Conservation (phyloP, 1,140 invertebrate genomes). For the Drosophila lini region DNA sequence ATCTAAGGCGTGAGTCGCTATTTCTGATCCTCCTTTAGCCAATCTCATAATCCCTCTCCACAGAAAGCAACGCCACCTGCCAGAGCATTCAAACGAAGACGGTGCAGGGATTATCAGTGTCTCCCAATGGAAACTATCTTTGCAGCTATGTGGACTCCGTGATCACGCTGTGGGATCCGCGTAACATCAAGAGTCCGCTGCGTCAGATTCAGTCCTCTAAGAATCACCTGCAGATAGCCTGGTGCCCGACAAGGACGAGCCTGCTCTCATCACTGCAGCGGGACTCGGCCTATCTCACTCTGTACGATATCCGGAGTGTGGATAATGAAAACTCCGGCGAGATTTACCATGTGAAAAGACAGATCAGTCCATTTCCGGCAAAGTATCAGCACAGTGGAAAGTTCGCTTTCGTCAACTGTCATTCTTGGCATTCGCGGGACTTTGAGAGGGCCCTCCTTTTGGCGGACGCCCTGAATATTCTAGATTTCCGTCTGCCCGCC, state of each 20-base stretch:
- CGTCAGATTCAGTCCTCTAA: conserved; percentile 89
- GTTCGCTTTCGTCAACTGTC: conserved; percentile 49
- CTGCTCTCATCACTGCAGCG: conserved; percentile 77
- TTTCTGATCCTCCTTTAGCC: neutral
- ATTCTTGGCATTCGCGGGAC: conserved; percentile 79
- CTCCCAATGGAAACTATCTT: conserved; percentile 91
- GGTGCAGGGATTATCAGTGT: conserved; percentile 92
- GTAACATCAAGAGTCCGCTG: conserved; percentile 94
- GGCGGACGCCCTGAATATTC: conserved; percentile 72
- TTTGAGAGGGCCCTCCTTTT: conserved; percentile 72
- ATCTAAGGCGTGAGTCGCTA: conserved; percentile 91
- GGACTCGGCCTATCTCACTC: conserved; percentile 74
- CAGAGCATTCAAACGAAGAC: conserved; percentile 92
- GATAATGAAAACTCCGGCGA: conserved; percentile 70
- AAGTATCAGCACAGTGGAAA: conserved; percentile 69
- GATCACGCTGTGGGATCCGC: conserved; percentile 94
- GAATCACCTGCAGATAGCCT: conserved; percentile 90
- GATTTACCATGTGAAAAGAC: conserved; percentile 76
- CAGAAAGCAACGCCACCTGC: conserved; percentile 90
- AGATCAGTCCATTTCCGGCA: conserved; percentile 77
- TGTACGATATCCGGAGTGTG: conserved; percentile 78
- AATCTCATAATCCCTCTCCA: conserved; percentile 16
- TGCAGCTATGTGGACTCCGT: conserved; percentile 93
- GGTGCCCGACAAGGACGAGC: conserved; percentile 92
- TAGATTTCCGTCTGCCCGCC: conserved; percentile 72